Base-by-base conservation (phyloP, 1,140 invertebrate species). In the Scaptomyza graminum region DNA sequence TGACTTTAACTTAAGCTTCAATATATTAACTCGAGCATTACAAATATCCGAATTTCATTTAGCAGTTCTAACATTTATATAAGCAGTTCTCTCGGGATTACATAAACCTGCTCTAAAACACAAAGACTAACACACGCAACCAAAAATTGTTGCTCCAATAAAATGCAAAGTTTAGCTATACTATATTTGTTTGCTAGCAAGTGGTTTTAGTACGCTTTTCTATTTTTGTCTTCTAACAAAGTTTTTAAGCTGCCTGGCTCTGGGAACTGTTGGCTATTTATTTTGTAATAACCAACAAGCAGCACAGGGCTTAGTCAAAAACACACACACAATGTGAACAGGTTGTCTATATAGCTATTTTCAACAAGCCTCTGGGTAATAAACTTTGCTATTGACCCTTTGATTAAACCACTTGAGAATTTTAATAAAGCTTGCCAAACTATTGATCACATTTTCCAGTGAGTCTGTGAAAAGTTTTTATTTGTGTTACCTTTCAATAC, bases 301-400 rank as follows among this genome's bases (percentile, higher is more conserved):
- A n/a, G n/a, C n/a, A 12, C 37, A 41, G 11, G 37, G 37, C 37
- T 41, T 41, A 41, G n/a, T 3, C 37, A 41, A 41, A 39, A 9
- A 39, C 37, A 39, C 25, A 31, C 37, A n/a, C 37, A 41, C 11
- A n/a, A 41, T 0, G 12, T 41, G 37, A 34, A 34, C 37, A n/a
- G 37, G 11, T 41, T 47, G 43, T 43, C 31, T 43, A 50, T 51
- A 51, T 43, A 31, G 18, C 47, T 47, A 11, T 18, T 13, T 46
- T 46, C 28, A 9, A 34, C 28, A 8, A 34, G 31, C 31, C 31
- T 34, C 8, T 34, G 31, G 31, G 31, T 34, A 34, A 34, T 9
- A 34, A 34, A 34, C 31, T 34, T 34, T 34, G 31, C 8, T 34
- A 34, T 34, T 34, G 31, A 34, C 31, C 31, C 31, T 34, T 0